Evolutionary conservation across 2,888 invertebrate species (phyloP).

Genomic region (Psylliodes chrysocephalus): DNA sequence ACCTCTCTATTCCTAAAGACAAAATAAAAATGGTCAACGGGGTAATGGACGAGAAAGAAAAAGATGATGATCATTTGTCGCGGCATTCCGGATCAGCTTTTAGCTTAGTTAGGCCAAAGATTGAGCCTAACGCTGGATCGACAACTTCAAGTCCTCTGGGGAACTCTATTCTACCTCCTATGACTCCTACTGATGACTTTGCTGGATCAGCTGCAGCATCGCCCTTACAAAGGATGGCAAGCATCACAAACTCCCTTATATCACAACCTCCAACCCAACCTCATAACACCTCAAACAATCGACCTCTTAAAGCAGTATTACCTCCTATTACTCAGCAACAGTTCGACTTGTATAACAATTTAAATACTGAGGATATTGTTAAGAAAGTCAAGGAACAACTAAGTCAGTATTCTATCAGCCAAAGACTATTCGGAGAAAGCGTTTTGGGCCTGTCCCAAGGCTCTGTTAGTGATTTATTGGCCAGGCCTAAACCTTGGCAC

Average conservation of each 20-base stretch:
- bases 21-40: constrained; percentile 77
- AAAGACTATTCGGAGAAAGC: constrained; percentile 96
- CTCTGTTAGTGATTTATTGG: constrained; percentile 95
- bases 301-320: constrained; percentile 94
- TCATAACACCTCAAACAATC: constrained; percentile 83
- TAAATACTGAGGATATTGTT: constrained; percentile 98
- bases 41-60: constrained; percentile 67
- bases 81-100: constrained; percentile 86
- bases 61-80: constrained; percentile 69
- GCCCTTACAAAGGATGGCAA: constrained; percentile 96
- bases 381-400: constrained; percentile 94
- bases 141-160: constrained; percentile 87
- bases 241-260: constrained; percentile 96
- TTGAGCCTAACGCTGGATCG: constrained; percentile 79
- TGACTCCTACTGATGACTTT: constrained; percentile 84
- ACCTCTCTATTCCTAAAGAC: constrained; percentile 86
- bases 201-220: constrained; percentile 84
- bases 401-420: constrained; percentile 96
- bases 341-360: constrained; percentile 96
- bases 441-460: constrained; percentile 97
- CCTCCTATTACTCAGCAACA: constrained; percentile 99
- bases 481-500: constrained; percentile 98
- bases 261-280: constrained; percentile 89
- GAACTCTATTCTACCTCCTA: constrained; percentile 86
- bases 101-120: constrained; percentile 86